Conservation (phyloP, 2,888 invertebrate species). For the Lasioglossum marginatum region DNA sequence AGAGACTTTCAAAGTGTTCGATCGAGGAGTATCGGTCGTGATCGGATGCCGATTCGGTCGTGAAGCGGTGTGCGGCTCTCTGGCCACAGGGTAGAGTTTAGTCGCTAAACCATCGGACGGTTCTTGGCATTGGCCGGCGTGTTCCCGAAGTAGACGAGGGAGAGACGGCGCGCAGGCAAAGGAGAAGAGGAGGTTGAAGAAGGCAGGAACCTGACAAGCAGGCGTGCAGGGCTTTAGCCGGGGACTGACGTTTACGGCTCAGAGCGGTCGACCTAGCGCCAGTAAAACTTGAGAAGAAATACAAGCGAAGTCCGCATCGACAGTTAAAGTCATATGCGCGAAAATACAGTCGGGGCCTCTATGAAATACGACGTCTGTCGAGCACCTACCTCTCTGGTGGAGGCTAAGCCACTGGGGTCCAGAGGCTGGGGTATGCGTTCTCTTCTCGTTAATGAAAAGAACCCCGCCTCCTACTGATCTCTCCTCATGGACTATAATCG, state of each 20-base stretch:
- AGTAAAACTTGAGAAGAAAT: constrained; percentile 81
- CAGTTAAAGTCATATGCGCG: constrained; percentile 83
- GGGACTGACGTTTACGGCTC: constrained; percentile 79
- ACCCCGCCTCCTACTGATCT: constrained; percentile 52
- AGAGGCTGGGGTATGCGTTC: constrained; percentile 57
- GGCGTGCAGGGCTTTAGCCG: constrained; percentile 66
- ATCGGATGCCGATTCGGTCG: not conserved
- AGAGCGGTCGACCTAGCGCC: constrained; percentile 78
- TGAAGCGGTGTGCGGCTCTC: not conserved
- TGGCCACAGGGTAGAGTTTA: constrained; percentile 12
- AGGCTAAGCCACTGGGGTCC: constrained; percentile 57
- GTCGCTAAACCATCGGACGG: constrained; percentile 22
- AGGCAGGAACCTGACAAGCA: constrained; percentile 55
- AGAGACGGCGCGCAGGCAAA: constrained; percentile 47
- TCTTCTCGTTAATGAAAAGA: constrained; percentile 76
- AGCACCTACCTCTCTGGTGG: constrained; percentile 55
- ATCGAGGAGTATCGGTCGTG: not conserved
- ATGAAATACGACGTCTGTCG: constrained; percentile 78
- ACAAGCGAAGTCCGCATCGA: constrained; percentile 80
- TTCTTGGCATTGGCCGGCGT: constrained; percentile 13
- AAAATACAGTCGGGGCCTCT: constrained; percentile 80
- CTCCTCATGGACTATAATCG: constrained; percentile 50
- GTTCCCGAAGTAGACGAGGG: constrained; percentile 12
- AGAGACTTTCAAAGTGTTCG: too few species aligned
- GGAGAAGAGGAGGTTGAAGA: constrained; percentile 57